Evolutionary conservation across 2,113 vertebrate species (phyloP).

Genomic region (Myotis brandtii): DNA sequence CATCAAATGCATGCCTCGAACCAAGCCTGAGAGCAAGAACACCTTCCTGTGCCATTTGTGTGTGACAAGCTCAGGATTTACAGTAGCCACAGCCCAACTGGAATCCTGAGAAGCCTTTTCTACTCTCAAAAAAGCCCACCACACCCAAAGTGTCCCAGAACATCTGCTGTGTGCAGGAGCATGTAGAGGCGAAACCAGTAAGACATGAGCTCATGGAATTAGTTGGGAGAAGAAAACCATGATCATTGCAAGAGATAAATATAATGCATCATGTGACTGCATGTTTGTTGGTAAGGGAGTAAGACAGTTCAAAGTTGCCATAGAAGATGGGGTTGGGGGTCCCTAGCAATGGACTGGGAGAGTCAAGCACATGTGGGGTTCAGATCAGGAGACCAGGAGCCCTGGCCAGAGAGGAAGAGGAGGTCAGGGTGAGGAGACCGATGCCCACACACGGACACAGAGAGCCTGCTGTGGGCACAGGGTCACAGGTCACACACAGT

Average conservation of each 20-base stretch:
- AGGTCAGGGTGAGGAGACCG: not conserved
- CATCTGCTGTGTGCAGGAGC: fast-evolving
- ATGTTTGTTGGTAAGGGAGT: not conserved
- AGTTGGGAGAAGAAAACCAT: not conserved
- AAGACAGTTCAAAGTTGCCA: not conserved
- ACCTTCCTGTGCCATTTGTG: too few species aligned
- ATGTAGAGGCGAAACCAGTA: not conserved
- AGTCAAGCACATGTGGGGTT: not conserved
- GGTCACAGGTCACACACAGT: not conserved
- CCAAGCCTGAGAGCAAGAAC: not conserved
- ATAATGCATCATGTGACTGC: not conserved
- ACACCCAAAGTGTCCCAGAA: not conserved
- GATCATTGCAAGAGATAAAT: not conserved
- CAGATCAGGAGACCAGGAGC: not conserved
- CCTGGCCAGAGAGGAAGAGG: not conserved
- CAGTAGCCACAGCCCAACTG: too few species aligned
- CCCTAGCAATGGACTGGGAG: too few species aligned
- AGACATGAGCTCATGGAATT: not conserved
- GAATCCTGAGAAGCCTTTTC: not conserved
- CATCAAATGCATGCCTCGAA: not conserved
- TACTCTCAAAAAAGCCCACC: not conserved
- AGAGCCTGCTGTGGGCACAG: not conserved
- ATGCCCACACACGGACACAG: not conserved
- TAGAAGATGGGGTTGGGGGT: not conserved
- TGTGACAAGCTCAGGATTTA: not conserved